Evolutionary conservation across 2,888 invertebrate species (phyloP).

Genomic region (Hirtodrosophila alboralis): DNA sequence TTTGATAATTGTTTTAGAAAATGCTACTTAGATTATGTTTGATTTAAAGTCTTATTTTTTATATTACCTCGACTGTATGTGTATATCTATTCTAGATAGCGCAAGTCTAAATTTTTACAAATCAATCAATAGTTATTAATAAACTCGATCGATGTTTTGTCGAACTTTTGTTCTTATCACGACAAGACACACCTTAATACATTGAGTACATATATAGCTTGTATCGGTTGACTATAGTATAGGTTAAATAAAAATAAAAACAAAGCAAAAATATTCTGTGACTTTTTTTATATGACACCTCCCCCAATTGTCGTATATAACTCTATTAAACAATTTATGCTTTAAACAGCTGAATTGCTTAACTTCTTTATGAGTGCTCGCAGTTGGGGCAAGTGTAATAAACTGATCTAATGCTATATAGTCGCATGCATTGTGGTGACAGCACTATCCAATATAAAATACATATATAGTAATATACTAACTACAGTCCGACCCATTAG

Average conservation of each 20-base stretch:
- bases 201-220: background rate
- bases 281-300: constrained; percentile 33
- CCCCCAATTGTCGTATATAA: constrained; percentile 36
- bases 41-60: no score
- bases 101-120: no score
- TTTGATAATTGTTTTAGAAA: constrained; percentile 42
- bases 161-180: constrained; percentile 17
- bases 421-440: constrained; percentile 58
- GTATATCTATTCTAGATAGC: no score
- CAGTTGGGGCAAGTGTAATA: constrained; percentile 48
- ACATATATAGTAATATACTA: background rate
- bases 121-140: background rate
- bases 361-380: constrained; percentile 63
- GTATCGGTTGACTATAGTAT: constrained; percentile 5
- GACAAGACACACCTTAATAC: constrained; percentile 9
- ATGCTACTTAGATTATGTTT: background rate
- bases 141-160: constrained; percentile 10
- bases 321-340: constrained; percentile 71
- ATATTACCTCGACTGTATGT: no score
- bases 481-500: background rate
- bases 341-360: constrained; percentile 64
- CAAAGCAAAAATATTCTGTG: background rate
- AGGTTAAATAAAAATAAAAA: constrained; percentile 1
- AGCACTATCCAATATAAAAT: constrained; percentile 14
- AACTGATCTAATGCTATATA: constrained; percentile 64